Base-by-base conservation (phyloP, 1,140 invertebrate genomes). In the Cylas formicarius region DNA sequence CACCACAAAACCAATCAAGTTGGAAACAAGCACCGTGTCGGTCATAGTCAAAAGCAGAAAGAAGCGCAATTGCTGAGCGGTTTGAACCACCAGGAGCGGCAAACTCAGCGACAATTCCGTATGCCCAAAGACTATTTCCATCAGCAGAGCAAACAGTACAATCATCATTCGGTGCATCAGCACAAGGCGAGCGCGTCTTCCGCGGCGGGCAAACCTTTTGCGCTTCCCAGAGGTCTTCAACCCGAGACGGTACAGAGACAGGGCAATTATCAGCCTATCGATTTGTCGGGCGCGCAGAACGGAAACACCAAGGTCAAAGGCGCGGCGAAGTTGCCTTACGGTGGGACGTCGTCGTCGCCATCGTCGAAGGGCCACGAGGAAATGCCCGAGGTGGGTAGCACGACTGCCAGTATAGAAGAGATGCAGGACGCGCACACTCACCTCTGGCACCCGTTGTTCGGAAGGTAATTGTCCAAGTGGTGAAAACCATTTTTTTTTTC, bases 361-460 rank as follows among this genome's bases (percentile, higher is more conserved):
- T 42, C 38, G 0, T 58, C 69, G n/a, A 50, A 43, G 21, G 44
- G 21, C 19, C 21, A 42, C 20, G 63, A 70, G 18, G 67, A 68
- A 32, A 47, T 64, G 13, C 68, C 72, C 2, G 73, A 77, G 54
- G 72, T 76, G 4, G 75, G 74, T 41, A 76, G 74, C 60, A 76
- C 74, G 7, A 77, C 74, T 0, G 58, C 57, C 8, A 61, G 61
- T 33, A 53, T 67, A 17, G 63, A 67, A 22, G 63, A 67, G 33
- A 62, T 65, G 49, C 64, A 68, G 36, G 71, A 74, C 31, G 60
- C 67, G 20, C 72, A 78, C 44, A 73, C 73, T 22, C 73, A 77
- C 24, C 63, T 81, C 13, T 81, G 79, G 78, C 78, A 81, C 71
- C 78, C 80, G 4, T 66, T 81, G 0, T 82, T 81, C 57, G 77